Percentiles rank a stretch among this genome's conserved stretches.
These are phyloP conservation scores for Anniella stebbinsi DNA, from an alignment of 2,797 vertebrate genomes.

Conservation along the genomic window DNA sequence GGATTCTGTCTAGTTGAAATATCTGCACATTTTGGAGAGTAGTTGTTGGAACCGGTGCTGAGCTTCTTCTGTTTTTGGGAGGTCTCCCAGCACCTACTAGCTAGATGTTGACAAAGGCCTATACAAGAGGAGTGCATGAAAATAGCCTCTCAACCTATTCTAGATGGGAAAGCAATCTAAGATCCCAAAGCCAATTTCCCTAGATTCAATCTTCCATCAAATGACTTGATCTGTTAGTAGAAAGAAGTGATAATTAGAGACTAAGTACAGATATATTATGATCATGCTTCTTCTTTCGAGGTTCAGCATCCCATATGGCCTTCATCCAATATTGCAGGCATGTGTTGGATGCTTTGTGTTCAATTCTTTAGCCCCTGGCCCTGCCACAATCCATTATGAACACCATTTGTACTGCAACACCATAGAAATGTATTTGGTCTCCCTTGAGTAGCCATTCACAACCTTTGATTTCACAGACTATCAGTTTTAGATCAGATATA, in stretches of 20 bases:
- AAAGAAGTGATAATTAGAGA: constrained; percentile 45
- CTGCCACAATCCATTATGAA: constrained; percentile 68
- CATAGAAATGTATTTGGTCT: constrained; percentile 69
- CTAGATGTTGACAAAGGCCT: neutral
- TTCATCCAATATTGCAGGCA: constrained; percentile 41
- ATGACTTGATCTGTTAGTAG: constrained; percentile 45
- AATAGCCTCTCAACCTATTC: neutral
- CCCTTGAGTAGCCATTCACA: constrained; percentile 70
- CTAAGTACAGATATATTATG: constrained; percentile 34
- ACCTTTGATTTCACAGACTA: constrained; percentile 75
- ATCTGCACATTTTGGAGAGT: neutral
- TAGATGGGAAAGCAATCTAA: constrained; percentile 11
- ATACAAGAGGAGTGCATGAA: neutral
- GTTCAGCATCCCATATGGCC: constrained; percentile 23
- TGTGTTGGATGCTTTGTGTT: constrained; percentile 21
- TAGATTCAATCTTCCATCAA: constrained; percentile 37
- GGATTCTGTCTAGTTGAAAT: neutral
- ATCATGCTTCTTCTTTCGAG: constrained; percentile 35
- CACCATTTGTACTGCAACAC: constrained; percentile 61
- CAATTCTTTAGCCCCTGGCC: constrained; percentile 60
- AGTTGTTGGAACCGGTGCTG: neutral
- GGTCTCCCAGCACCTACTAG: neutral
- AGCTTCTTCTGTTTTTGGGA: neutral
- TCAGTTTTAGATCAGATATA: constrained; percentile 73
- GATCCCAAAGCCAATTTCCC: constrained; percentile 37